These are phyloP conservation scores for Drosophila ustulata DNA, from an alignment of 2,888 invertebrate species.

Conservation along the genomic window DNA sequence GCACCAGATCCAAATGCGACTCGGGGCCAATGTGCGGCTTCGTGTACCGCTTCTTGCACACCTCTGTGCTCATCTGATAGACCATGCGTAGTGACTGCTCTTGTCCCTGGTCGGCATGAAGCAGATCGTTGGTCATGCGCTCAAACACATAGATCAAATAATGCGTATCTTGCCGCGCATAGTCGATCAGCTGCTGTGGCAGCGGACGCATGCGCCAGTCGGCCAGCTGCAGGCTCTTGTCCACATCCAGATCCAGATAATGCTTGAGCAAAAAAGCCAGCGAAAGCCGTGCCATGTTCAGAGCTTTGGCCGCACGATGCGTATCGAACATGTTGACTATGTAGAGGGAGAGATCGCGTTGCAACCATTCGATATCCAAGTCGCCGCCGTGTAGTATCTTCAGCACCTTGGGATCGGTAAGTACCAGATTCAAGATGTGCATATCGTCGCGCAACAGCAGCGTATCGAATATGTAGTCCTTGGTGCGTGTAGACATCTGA, in stretches of 20 bases:
- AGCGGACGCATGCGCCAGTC: conserved; percentile 98
- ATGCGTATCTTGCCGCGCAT: conserved; percentile 98
- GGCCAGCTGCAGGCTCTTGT: conserved; percentile 97
- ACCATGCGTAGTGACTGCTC: conserved; percentile 89
- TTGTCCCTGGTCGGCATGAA: conserved; percentile 88
- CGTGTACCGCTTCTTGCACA: conserved; percentile 93
- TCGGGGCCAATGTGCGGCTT: conserved; percentile 90
- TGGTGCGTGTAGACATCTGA: conserved; percentile 93
- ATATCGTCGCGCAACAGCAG: conserved; percentile 93
- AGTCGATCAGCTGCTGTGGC: conserved; percentile 91
- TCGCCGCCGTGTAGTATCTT: conserved; percentile 98
- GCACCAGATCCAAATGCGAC: conserved; percentile 91
- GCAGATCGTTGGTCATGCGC: conserved; percentile 90
- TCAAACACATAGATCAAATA: conserved; percentile 96
- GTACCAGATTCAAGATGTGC: conserved; percentile 93
- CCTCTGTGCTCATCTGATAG: conserved; percentile 90
- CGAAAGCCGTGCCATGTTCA: conserved; percentile 90
- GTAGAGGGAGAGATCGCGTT: conserved; percentile 97
- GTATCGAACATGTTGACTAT: conserved; percentile 99
- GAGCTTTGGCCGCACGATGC: conserved; percentile 92
- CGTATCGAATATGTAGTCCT: conserved; percentile 96
- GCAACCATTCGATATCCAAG: conserved; percentile 95
- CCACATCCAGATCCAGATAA: conserved; percentile 91
- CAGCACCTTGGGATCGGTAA: conserved; percentile 94
- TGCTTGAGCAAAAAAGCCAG: conserved; percentile 91